These are phyloP conservation scores for Crypturellus tataupa DNA, from an alignment of 2,797 vertebrate genomes.

Conservation along the genomic window DNA sequence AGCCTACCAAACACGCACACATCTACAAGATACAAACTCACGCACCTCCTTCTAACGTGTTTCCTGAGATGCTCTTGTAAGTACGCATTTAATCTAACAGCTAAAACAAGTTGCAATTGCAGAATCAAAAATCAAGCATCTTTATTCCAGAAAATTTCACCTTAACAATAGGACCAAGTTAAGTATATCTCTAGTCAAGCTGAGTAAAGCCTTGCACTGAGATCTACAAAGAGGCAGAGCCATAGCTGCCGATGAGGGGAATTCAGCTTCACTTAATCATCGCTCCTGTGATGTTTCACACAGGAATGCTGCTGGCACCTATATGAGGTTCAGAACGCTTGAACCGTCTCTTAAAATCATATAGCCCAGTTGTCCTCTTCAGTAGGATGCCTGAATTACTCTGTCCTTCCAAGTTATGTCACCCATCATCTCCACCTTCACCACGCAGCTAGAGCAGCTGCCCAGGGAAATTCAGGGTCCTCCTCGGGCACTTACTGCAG, in stretches of 20 bases:
- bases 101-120: not conserved
- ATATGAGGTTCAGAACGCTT: not conserved
- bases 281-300: not conserved
- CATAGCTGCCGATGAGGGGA: not conserved
- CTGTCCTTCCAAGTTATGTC: too few species aligned
- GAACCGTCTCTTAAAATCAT: not conserved
- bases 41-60: not conserved
- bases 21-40: not conserved
- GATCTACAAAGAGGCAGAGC: not conserved
- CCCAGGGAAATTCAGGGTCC: not conserved
- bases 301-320: not conserved
- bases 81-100: not conserved
- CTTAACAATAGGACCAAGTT: not conserved
- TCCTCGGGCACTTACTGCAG: not conserved
- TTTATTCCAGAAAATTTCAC: not conserved
- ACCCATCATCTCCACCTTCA: not conserved
- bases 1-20: not conserved
- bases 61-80: not conserved
- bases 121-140: not conserved
- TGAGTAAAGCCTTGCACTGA: not conserved
- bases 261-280: accelerated
- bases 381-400: not conserved
- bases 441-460: not conserved
- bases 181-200: not conserved
- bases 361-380: not conserved